These are phyloP conservation scores for Sebastes fasciatus DNA, from an alignment of 2,113 vertebrate genomes.

Conservation along the genomic window DNA sequence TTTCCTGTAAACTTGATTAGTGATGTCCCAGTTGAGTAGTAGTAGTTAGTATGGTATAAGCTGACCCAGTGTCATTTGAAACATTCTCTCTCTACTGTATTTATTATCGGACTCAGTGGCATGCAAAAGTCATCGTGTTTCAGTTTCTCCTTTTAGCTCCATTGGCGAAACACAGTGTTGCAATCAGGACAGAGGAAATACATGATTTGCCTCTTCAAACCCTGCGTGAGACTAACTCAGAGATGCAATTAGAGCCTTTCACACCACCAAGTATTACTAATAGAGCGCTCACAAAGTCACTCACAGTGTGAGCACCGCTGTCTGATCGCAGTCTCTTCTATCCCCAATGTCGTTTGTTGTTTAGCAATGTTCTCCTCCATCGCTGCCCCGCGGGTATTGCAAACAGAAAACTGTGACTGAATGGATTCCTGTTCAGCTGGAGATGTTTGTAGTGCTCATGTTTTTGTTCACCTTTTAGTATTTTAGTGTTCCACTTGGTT, in stretches of 20 bases:
- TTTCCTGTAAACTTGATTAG: neutral
- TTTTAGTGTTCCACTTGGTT: neutral
- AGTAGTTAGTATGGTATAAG: neutral
- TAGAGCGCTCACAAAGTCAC: conserved; percentile 7
- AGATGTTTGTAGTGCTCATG: conserved; percentile 13
- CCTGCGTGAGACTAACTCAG: neutral
- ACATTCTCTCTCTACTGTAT: neutral
- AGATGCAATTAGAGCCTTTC: conserved; percentile 32
- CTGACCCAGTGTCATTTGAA: neutral
- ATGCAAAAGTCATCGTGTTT: neutral
- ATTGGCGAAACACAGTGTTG: neutral
- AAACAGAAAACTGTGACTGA: neutral
- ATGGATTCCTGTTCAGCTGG: conserved; percentile 11
- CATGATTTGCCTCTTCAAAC: neutral
- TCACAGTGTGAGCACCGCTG: neutral
- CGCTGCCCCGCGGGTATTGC: neutral
- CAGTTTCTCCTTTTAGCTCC: neutral
- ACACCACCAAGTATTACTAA: conserved; percentile 7
- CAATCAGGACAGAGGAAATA: neutral
- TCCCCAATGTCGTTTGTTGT: conserved; percentile 18
- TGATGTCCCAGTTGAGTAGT: neutral
- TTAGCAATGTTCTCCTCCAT: conserved; percentile 16
- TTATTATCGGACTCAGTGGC: neutral
- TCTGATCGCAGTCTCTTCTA: conserved; percentile 5
- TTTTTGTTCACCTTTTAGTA: neutral